A percentile compares a stretch with the other conserved stretches of the same genome.
Conservation (phyloP, 2,797 vertebrate genomes). For the Dallia pectoralis region DNA sequence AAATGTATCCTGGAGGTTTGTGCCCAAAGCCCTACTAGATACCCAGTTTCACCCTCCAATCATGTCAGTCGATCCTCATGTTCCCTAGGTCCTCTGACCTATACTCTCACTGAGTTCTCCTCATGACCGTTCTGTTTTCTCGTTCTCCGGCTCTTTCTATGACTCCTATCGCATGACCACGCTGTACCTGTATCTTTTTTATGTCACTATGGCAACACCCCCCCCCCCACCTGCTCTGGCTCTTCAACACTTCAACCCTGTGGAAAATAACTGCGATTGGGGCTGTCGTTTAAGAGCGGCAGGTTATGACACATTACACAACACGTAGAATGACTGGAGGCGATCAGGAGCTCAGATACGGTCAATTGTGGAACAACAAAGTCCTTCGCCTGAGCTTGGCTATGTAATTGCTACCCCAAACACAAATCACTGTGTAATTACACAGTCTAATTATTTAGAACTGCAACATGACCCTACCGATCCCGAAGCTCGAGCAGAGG, state of each 20-base stretch:
- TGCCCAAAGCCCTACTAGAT: background rate
- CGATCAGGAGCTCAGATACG: slow-evolving; percentile 38
- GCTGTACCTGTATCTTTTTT: slow-evolving; percentile 36
- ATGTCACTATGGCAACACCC: slow-evolving; percentile 24
- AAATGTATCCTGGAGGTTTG: background rate
- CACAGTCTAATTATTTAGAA: slow-evolving; percentile 52
- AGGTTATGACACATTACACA: slow-evolving; percentile 58
- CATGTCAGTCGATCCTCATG: slow-evolving; percentile 30
- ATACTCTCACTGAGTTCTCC: slow-evolving; percentile 19
- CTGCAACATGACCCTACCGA: slow-evolving; percentile 41
- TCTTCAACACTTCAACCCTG: slow-evolving; percentile 9
- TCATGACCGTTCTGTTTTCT: slow-evolving; percentile 5
- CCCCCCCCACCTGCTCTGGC: slow-evolving; percentile 38
- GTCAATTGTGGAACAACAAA: slow-evolving; percentile 58
- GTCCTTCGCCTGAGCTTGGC: slow-evolving; percentile 39
- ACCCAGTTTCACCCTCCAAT: background rate
- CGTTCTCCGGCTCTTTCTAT: slow-evolving; percentile 23
- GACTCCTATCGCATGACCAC: slow-evolving; percentile 45
- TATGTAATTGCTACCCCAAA: slow-evolving; percentile 55
- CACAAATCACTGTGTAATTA: slow-evolving; percentile 53
- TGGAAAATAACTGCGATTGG: slow-evolving; percentile 54
- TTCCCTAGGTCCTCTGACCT: slow-evolving; percentile 30
- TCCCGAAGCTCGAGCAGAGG: slow-evolving; percentile 22
- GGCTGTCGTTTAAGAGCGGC: slow-evolving; percentile 32
- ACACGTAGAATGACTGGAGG: slow-evolving; percentile 37